Evolutionary conservation across 2,888 invertebrate genomes (phyloP), one percentile per base, ranked within the genome.

Genomic region (Ypsolopha sequella): DNA sequence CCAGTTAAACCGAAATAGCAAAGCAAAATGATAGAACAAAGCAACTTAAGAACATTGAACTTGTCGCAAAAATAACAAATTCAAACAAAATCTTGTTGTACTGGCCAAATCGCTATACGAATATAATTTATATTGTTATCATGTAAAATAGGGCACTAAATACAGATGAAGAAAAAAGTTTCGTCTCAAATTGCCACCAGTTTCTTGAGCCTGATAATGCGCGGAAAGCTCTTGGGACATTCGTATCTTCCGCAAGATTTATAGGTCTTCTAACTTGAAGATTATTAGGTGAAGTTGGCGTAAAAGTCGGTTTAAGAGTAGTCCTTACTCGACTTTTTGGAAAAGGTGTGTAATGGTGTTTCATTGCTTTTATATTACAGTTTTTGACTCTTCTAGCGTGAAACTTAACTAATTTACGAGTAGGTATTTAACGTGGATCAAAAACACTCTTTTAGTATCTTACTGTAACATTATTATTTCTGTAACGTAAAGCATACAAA

Each of bases 1-100:
- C 57, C 57, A 57, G 55, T 52, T 6, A 13, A 13, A 46, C 46
- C 33, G 7, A 13, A 43, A 43, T 13, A 10, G 8, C 34, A 24
- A 24, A 46, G 7, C 8, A 46, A 46, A 46, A 33, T 2, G 10
- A 43, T 8, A 48, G 7, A 46, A 46, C 10, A 38, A 24, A 35
- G 41, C 49, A 10, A 36, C 38, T 48, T 33, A 48, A 48, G 48
- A 13, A 24, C 48, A 36, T 38, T 48, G 48, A 39, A 48, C 48
- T 38, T 36, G 11, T 38, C 36, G 39, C 7, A n/a, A 35, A 10
- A 8, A 11, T 10, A 35, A 34, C 34, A 33, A 9, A 46, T 11
- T n/a, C 7, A 46, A 34, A 46, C 33, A 33, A 46, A 33, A 44
- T 10, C 44, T 9, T 24, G 24, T 24, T 24, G 2, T 24, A 24